phyloP scores from a whole-genome alignment of 2,888 invertebrate genomes.

The Sthenelais limicola region DNA sequence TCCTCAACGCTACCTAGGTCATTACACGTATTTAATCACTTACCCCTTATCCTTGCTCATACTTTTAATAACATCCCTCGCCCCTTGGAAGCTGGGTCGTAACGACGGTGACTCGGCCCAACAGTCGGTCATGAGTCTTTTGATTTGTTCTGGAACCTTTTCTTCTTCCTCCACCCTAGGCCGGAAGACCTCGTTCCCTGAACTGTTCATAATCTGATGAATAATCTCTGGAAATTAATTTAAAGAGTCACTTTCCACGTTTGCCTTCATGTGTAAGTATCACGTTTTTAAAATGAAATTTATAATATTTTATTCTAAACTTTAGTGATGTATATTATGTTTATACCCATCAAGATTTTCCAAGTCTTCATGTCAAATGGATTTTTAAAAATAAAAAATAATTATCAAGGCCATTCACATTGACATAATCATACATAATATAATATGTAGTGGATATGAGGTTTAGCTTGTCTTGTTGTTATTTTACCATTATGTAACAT shows the following conservation, averaged over 20 bases:
- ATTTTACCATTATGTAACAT: too few relatives aligned
- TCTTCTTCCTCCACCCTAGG: conserved; percentile 51
- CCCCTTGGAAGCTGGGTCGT: conserved; percentile 55
- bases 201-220: too few relatives aligned
- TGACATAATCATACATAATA: not conserved
- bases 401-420: not conserved
- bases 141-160: conserved; percentile 49
- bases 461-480: too few relatives aligned
- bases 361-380: not conserved
- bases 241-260: too few relatives aligned
- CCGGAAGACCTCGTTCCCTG: conserved; percentile 49
- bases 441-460: not conserved
- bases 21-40: too few relatives aligned
- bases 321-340: not conserved
- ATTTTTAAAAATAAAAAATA: not conserved
- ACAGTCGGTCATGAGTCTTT: conserved; percentile 56
- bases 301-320: too few relatives aligned
- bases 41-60: conserved; percentile 45
- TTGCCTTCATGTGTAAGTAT: too few relatives aligned
- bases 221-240: too few relatives aligned
- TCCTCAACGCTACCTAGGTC: too few relatives aligned
- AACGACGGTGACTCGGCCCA: conserved; percentile 58
- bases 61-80: conserved; percentile 54
- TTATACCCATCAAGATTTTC: not conserved
- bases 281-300: too few relatives aligned